phyloP scores from a whole-genome alignment of 2,113 vertebrate genomes.

The Daphoenositta chrysoptera region DNA sequence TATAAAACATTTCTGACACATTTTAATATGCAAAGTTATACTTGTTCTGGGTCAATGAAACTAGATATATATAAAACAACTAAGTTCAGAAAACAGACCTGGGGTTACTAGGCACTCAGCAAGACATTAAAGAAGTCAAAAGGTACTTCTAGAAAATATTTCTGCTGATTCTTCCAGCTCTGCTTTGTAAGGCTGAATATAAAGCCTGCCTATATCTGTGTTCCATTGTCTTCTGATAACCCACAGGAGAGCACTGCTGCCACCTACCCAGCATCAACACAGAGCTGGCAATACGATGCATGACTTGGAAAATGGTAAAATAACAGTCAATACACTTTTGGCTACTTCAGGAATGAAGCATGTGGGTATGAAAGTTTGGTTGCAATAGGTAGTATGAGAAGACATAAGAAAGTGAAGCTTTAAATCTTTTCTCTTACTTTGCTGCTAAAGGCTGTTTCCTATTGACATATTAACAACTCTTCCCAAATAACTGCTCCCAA shows the following conservation, averaged over 20 bases:
- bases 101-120: neutral
- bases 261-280: neutral
- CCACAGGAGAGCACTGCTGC: neutral
- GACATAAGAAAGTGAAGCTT: neutral
- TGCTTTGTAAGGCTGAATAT: neutral
- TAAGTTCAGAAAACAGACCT: neutral
- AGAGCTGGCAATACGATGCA: neutral
- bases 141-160: neutral
- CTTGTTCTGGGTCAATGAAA: neutral
- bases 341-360: neutral
- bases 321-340: neutral
- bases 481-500: neutral
- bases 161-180: neutral
- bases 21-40: neutral
- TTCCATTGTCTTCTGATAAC: neutral
- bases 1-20: neutral
- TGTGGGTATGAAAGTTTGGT: neutral
- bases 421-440: neutral
- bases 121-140: neutral
- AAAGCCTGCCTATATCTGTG: neutral
- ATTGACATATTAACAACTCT: neutral
- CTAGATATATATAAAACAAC: neutral
- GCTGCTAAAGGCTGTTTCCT: neutral
- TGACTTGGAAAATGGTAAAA: neutral
- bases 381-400: neutral